phyloP scores from a whole-genome alignment of 2,888 invertebrate species.

The Ashinkailepas kermadecensis region DNA sequence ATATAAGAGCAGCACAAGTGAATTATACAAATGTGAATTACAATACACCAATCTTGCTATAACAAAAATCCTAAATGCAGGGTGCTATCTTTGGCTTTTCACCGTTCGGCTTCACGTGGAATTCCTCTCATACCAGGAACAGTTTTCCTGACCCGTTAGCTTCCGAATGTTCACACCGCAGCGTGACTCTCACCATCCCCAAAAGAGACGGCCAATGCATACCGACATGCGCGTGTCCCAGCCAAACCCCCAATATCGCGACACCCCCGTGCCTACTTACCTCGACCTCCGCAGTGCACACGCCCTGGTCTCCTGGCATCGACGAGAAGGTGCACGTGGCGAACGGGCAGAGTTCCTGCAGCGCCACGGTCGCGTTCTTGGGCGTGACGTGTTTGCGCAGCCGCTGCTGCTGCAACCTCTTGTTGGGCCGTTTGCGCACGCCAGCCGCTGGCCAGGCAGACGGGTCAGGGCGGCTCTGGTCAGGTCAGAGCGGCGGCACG shows the following conservation, averaged over 20 bases:
- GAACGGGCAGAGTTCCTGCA: constrained; percentile 68
- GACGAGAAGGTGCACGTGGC: constrained; percentile 52
- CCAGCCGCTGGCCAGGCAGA: background rate
- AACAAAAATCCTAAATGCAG: too few relatives aligned
- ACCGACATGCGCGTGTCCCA: constrained; percentile 61
- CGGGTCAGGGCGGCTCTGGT: background rate
- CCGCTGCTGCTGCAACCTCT: constrained; percentile 64
- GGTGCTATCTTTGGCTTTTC: too few relatives aligned
- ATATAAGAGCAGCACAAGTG: too few relatives aligned
- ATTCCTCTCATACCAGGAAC: constrained; percentile 44
- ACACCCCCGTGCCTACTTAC: constrained; percentile 52
- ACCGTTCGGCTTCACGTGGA: too few relatives aligned
- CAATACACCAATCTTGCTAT: too few relatives aligned
- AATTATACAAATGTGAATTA: too few relatives aligned
- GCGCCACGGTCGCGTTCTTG: constrained; percentile 76
- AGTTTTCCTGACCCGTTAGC: constrained; percentile 47
- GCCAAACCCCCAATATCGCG: constrained; percentile 63
- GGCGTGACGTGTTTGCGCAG: constrained; percentile 67
- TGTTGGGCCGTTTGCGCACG: constrained; percentile 48
- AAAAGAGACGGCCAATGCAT: too few relatives aligned
- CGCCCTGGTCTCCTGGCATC: constrained; percentile 43
- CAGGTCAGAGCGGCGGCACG: too few relatives aligned
- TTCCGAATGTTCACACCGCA: constrained; percentile 53
- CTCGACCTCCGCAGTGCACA: constrained; percentile 50
- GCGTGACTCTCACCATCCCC: constrained; percentile 67